These are phyloP conservation scores for Colius striatus DNA, from an alignment of 2,113 vertebrate genomes.

Conservation along the genomic window DNA sequence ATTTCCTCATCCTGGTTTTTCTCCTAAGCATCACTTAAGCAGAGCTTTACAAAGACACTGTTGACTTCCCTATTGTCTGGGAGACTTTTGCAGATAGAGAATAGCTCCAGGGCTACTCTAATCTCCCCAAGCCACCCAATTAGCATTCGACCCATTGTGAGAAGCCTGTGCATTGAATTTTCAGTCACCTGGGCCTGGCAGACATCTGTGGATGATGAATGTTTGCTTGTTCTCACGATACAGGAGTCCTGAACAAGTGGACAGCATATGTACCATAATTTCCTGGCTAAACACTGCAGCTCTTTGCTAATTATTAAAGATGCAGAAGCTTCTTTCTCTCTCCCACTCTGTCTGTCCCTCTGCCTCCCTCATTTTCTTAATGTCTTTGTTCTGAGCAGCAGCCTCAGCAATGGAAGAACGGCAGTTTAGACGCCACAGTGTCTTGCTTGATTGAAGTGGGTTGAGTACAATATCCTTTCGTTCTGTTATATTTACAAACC, in stretches of 20 bases:
- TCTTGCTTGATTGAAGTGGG: conserved; percentile 69
- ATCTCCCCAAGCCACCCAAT: conserved; percentile 75
- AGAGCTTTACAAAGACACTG: conserved; percentile 23
- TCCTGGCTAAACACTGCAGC: conserved; percentile 31
- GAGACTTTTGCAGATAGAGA: conserved; percentile 68
- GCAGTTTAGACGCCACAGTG: conserved; percentile 48
- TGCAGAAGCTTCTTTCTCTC: neutral
- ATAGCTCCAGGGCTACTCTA: conserved; percentile 74
- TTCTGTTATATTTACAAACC: conserved; percentile 73
- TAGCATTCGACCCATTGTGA: conserved; percentile 78
- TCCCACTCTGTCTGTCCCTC: neutral
- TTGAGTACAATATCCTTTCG: conserved; percentile 63
- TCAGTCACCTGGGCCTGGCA: conserved; percentile 79
- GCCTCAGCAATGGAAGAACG: conserved; percentile 24
- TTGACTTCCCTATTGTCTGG: conserved; percentile 57
- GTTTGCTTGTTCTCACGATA: conserved; percentile 78
- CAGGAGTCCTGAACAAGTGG: conserved; percentile 69
- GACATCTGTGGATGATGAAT: conserved; percentile 83
- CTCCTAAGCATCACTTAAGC: conserved; percentile 25
- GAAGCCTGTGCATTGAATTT: conserved; percentile 63
- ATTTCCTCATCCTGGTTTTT: conserved; percentile 29
- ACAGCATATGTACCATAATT: conserved; percentile 59
- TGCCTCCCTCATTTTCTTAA: conserved; percentile 6
- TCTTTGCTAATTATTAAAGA: conserved; percentile 61
- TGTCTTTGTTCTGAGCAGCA: conserved; percentile 58